Evolutionary conservation across 1,140 invertebrate species (phyloP), one percentile per base, ranked within the genome.

Genomic region (Spodoptera frugiperda): DNA sequence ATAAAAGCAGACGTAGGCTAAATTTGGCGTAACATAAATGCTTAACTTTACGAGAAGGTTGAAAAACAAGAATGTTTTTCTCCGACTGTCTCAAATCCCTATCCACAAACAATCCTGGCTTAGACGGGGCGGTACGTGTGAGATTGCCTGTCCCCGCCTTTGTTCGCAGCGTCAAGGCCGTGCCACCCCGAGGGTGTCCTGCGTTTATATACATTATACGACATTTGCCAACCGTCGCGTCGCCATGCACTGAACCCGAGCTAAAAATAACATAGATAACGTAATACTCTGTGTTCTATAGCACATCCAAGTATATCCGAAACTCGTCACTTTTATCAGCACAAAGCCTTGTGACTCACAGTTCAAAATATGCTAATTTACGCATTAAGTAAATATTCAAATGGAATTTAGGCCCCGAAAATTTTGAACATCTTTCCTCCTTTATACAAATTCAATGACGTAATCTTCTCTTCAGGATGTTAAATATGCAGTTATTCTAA

Each of bases 141-240:
- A 68, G 65, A 68, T 68, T 68, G 65, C 12, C 46, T 68, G 65
- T 33, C 65, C 49, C 44, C 61, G 61, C 61, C 65, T 68, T 68
- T 68, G 65, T 68, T 68, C 25, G 48, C 12, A 25, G 65, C 65
- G 21, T 33, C 65, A 68, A 53, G 65, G 65, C 49, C 65, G 48
- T 30, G 14, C 65, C 65, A 68, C 65, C 57, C 65, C n/a, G 9
- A 12, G 65, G 65, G 65, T 68, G 48, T 68, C 65, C 65, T 68
- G 48, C 65, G 21, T 68, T 68, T 67, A 39, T 61, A 39, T 61
- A 25, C 44, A 49, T 67, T 51, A 53, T 68, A 33, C 63, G 63
- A 68, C 65, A 68, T 68, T 68, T 68, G 65, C 65, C 39, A 68
- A 33, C 46, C 33, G 44, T 49, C 63, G 63, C 63, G 46, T n/a